Base-by-base conservation (phyloP, 2,888 invertebrate genomes). In the Torymus auratus region DNA sequence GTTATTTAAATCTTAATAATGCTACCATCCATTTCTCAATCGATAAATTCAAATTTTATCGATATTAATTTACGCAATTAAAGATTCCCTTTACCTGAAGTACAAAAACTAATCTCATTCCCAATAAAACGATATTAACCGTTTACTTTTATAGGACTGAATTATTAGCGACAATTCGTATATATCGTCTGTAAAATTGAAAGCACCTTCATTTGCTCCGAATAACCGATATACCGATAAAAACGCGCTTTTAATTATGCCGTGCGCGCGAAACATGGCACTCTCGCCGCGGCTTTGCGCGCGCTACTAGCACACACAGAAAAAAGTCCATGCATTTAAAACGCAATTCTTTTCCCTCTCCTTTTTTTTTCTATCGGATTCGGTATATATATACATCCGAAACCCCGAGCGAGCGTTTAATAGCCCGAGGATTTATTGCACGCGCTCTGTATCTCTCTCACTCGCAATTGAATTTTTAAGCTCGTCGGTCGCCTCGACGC, bases 361-460 rank as follows among this genome's bases (percentile, higher is more conserved):
- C n/a, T 13, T 12, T 60, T 41, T 41, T 70, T 50, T 50, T 17
- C 17, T 55, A 23, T 60, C 71, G 71, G 53, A 17, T 64, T 64
- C 41, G 70, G 41, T 41, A 41, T 41, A 41, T 41, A 55, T 55
- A 70, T 50, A 50, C 70, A 70, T 50, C 20, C 70, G 53, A 67
- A 75, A 67, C 61, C 20, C 64, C 41, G 28, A 74, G 50, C 56
- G 23, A 11, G 65, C 50, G 64, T 13, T 70, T 77, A 64, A 77
- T 77, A 70, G 70, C 56, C 56, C 20, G 52, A 5, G n/a, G 52
- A 70, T 70, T 77, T 77, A 77, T 70, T 50, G 77, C 50, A 7
- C 41, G 17, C 20, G 12, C 20, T 17, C 58, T 15, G 17, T 70
- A 60, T 60, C 70, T 70, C 41, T 17, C 65, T 12, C 17, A 61